Evolutionary conservation across 2,888 invertebrate species (phyloP).

Genomic region (Bruchidius siliquastri): DNA sequence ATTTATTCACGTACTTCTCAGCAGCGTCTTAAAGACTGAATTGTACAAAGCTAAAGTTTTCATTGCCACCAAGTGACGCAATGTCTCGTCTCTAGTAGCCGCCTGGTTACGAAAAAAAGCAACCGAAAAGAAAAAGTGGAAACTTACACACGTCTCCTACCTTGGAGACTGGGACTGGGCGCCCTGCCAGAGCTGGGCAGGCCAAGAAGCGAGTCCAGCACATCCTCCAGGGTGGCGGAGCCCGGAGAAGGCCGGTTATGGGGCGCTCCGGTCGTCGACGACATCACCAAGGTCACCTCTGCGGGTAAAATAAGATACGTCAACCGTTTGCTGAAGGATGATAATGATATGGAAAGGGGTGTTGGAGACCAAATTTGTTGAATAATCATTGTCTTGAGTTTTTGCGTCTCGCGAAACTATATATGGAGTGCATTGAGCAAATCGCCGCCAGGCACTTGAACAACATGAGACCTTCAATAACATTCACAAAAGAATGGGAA

Average conservation of each 20-base stretch:
- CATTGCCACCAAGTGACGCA: constrained; percentile 4
- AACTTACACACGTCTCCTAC: constrained; percentile 77
- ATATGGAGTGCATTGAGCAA: too few relatives aligned
- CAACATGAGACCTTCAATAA: too few relatives aligned
- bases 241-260: constrained; percentile 65
- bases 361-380: too few relatives aligned
- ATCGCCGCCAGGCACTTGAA: too few relatives aligned
- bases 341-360: too few relatives aligned
- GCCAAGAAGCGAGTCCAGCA: constrained; percentile 86
- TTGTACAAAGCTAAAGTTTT: constrained; percentile 4
- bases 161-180: constrained; percentile 67
- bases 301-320: too few relatives aligned
- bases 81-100: constrained; percentile 21
- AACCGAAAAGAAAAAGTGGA: constrained; percentile 45
- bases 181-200: constrained; percentile 74
- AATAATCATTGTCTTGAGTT: too few relatives aligned
- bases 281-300: constrained; percentile 35
- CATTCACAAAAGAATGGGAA: too few relatives aligned
- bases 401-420: too few relatives aligned
- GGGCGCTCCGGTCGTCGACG: constrained; percentile 44
- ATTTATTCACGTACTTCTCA: neutral
- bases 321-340: too few relatives aligned
- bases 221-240: constrained; percentile 88
- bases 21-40: neutral
- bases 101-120: neutral